Evolutionary conservation across 2,888 invertebrate species (phyloP).

Genomic region (Cephus pygmeus): DNA sequence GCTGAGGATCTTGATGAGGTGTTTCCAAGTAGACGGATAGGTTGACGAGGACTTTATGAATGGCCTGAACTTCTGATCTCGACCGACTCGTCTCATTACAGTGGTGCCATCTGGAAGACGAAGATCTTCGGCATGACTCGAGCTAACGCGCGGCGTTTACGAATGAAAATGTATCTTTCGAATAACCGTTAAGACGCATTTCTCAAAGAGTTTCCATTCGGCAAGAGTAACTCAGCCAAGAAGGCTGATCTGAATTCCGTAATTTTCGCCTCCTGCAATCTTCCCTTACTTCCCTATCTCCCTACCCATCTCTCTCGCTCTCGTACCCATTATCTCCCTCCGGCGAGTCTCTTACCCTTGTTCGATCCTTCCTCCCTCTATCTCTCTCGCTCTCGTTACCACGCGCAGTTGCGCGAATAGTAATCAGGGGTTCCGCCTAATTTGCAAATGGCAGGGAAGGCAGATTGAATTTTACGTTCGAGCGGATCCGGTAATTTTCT

Average conservation of each 20-base stretch:
- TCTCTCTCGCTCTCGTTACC: background rate
- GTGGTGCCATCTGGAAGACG: background rate
- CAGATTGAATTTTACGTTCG: constrained; percentile 51
- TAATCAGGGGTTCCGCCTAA: constrained; percentile 35
- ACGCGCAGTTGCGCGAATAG: constrained; percentile 2
- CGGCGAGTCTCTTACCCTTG: background rate
- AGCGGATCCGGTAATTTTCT: constrained; percentile 46
- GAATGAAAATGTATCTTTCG: background rate
- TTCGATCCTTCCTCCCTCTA: background rate
- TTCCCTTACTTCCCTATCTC: background rate
- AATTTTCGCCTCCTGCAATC: background rate
- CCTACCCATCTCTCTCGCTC: background rate
- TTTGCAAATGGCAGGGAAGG: constrained; percentile 51
- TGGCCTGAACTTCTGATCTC: constrained; percentile 19
- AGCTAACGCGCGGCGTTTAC: background rate
- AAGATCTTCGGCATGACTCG: background rate
- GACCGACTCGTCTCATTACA: background rate
- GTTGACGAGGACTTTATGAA: constrained; percentile 37
- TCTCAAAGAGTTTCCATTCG: background rate
- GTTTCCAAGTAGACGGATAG: constrained; percentile 41
- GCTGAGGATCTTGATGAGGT: constrained; percentile 51
- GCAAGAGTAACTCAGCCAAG: background rate
- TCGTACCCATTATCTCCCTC: background rate
- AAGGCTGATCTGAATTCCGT: background rate
- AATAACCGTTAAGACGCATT: background rate